Percentiles rank a stretch among this genome's conserved stretches.
Conservation (phyloP, 2,888 invertebrate species). For the Dexiosoma caninum region DNA sequence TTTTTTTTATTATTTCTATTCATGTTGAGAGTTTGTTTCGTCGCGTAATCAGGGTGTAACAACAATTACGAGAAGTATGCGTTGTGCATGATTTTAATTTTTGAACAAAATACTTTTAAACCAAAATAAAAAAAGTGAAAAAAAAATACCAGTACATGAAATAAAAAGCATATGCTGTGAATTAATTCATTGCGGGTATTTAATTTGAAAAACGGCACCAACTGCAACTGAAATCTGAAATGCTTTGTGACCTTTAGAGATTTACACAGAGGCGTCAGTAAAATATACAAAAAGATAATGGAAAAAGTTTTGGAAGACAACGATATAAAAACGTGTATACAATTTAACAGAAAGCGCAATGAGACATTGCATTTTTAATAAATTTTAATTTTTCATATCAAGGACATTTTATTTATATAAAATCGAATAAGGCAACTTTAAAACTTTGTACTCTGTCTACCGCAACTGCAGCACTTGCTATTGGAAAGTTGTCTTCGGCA, state of each 20-base stretch:
- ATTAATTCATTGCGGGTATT: constrained; percentile 39
- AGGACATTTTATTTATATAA: too few species aligned
- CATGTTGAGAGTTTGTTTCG: constrained; percentile 60
- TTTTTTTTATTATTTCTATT: background rate
- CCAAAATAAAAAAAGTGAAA: background rate
- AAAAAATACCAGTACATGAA: background rate
- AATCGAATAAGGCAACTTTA: too few species aligned
- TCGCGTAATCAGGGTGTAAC: constrained; percentile 76
- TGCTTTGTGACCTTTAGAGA: background rate
- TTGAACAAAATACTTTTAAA: constrained; percentile 16
- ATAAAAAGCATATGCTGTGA: constrained; percentile 41
- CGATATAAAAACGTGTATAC: background rate
- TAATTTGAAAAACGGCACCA: constrained; percentile 20
- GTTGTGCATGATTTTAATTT: constrained; percentile 69
- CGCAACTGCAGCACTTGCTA: too few species aligned
- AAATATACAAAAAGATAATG: too few species aligned
- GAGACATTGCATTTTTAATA: too few species aligned
- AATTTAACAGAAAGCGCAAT: background rate
- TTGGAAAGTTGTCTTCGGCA: too few species aligned
- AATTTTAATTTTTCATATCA: too few species aligned
- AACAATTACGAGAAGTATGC: constrained; percentile 75
- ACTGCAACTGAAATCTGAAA: background rate
- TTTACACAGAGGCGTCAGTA: background rate
- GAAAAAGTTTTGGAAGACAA: too few species aligned
- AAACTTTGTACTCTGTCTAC: too few species aligned